phyloP scores from a whole-genome alignment of 2,113 vertebrate species.

The Capreolus pygargus region DNA sequence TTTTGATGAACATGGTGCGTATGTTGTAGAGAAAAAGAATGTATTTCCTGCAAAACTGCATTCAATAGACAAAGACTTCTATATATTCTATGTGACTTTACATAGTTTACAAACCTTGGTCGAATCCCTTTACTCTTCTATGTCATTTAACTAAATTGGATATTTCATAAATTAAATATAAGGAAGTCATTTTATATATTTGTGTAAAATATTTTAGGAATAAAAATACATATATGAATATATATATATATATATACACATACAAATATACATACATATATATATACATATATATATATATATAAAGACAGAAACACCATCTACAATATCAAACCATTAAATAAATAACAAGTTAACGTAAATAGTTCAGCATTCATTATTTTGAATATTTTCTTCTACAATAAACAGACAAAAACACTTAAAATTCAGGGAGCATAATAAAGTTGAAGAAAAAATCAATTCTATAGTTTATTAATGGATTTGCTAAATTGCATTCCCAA shows the following conservation, averaged over 20 bases:
- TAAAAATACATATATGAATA: not conserved
- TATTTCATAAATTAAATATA: not conserved
- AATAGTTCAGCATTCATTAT: constrained; percentile 19
- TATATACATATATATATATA: not conserved
- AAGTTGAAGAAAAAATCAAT: constrained; percentile 21
- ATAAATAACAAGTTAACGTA: not conserved
- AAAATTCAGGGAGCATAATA: not conserved
- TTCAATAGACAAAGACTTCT: not conserved
- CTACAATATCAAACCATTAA: not conserved
- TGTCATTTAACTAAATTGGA: not conserved
- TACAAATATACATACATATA: not conserved
- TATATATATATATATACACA: not conserved
- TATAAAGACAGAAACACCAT: not conserved
- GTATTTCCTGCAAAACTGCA: not conserved
- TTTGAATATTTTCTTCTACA: constrained; percentile 15
- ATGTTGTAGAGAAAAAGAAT: not conserved
- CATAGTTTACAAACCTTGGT: not conserved
- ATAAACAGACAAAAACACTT: not conserved
- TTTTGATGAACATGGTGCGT: not conserved
- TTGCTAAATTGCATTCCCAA: constrained; percentile 22
- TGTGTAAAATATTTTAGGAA: not conserved
- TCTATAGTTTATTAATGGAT: constrained; percentile 30
- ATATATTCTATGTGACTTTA: not conserved
- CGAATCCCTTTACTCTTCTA: not conserved
- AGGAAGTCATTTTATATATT: not conserved